Evolutionary conservation across 2,113 vertebrate genomes (phyloP), one percentile per base, ranked within the genome.

Genomic region (Onychostruthus taczanowskii): DNA sequence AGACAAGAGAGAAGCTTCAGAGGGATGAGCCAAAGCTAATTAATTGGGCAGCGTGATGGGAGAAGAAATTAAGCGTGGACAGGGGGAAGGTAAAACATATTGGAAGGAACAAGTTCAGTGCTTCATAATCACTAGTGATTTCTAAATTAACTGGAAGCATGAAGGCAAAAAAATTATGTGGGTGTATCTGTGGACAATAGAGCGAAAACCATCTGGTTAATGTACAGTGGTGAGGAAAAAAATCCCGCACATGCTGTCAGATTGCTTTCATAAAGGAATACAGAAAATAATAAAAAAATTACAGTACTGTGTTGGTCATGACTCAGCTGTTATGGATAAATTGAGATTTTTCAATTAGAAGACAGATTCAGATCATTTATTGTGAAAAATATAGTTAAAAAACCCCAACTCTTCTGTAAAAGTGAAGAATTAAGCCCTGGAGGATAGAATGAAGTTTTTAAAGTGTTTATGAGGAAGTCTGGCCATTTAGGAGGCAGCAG

Each of bases 141-240:
- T 96, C 90, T 92, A 97, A 95, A 96, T 96, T 95, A 94, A 87
- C 75, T 95, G 76, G 26, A 89, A 84, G 49, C 68, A 68, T 33
- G 90, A 91, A 94, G 82, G 56, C 79, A 80, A 74, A 91, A 87
- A 92, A 84, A 84, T 83, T 82, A 74, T 74, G 94, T 96, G 90
- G 93, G 92, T 86, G 93, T 96, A 90, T 93, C 90, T 94, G 90
- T 92, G 95, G 94, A 97, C 92, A 96, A 94, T 94, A 92, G 92
- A 96, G 90, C 15, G 13, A 93, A 95, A 93, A 90, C 95, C 92
- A 96, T 96, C 95, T 97, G 96, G 93, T 95, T 94, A 93, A 44
- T 92, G 85, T 94, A 95, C 93, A 96, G 95, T 94, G 79, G 90
- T 78, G 85, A 93, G 52, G 80, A 6, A 87, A 94, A 95, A 72